Conservation (phyloP, 2,113 vertebrate genomes). For the Mesocricetus auratus region DNA sequence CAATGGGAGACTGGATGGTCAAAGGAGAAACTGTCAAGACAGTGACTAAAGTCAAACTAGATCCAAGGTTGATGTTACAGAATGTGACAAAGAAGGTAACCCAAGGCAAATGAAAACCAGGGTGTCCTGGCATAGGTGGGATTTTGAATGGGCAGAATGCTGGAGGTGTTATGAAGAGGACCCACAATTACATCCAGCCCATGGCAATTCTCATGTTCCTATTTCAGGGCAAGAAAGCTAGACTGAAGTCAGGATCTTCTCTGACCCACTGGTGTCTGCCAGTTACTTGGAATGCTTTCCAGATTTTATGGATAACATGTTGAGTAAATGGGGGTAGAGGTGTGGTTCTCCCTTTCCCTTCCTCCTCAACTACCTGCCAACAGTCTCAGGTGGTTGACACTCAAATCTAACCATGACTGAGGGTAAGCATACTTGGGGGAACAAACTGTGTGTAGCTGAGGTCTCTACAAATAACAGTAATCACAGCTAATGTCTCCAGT, state of each 20-base stretch:
- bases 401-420: neutral
- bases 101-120: neutral
- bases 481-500: neutral
- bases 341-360: neutral
- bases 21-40: neutral
- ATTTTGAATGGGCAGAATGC: neutral
- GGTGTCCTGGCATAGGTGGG: neutral
- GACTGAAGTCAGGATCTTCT: neutral
- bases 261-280: neutral
- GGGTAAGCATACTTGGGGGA: neutral
- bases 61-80: neutral
- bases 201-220: neutral
- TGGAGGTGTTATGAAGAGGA: neutral
- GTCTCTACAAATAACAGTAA: neutral
- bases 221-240: neutral
- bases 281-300: neutral
- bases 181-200: neutral
- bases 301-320: neutral
- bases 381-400: neutral
- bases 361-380: neutral
- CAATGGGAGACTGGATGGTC: neutral
- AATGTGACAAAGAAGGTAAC: neutral
- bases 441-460: slow-evolving; percentile 9
- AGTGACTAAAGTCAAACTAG: neutral
- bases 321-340: neutral